Percentiles rank a stretch among this genome's conserved stretches.
Conservation (phyloP, 2,888 invertebrate species). For the Barypeithes pellucidus region DNA sequence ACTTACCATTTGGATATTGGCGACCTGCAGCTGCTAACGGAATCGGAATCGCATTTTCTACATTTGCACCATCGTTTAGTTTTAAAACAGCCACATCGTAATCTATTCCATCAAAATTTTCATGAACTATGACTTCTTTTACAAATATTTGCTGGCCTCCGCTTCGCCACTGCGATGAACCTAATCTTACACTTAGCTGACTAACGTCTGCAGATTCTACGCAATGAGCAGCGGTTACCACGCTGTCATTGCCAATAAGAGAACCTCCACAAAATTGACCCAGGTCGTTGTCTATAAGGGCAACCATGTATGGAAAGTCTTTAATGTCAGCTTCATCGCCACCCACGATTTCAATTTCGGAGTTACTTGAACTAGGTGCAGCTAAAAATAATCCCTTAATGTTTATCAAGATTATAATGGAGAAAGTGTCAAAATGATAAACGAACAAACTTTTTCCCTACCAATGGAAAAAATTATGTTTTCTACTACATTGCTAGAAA, state of each 20-base stretch:
- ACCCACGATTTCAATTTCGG: neutral
- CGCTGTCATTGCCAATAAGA: constrained; percentile 3
- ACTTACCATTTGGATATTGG: neutral
- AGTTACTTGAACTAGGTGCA: neutral
- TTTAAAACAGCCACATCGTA: constrained; percentile 1
- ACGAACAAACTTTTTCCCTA: too few species aligned
- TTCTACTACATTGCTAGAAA: too few species aligned
- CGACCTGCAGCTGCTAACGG: neutral
- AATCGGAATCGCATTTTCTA: neutral
- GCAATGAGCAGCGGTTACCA: constrained; percentile 22
- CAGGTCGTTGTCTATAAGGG: neutral
- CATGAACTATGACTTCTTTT: neutral
- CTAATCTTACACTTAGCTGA: neutral
- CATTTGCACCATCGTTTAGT: neutral
- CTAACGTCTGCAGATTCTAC: neutral
- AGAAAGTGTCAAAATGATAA: too few species aligned
- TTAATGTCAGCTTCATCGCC: constrained; percentile 15
- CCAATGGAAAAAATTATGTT: too few species aligned
- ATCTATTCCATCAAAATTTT: neutral
- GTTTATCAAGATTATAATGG: too few species aligned
- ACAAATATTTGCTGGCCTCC: neutral
- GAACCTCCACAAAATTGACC: neutral
- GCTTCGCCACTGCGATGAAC: neutral
- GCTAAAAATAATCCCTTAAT: neutral
- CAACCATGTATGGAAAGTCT: constrained; percentile 8